These are phyloP conservation scores for Neoniphon sammara DNA, from an alignment of 2,797 vertebrate species.

Conservation along the genomic window DNA sequence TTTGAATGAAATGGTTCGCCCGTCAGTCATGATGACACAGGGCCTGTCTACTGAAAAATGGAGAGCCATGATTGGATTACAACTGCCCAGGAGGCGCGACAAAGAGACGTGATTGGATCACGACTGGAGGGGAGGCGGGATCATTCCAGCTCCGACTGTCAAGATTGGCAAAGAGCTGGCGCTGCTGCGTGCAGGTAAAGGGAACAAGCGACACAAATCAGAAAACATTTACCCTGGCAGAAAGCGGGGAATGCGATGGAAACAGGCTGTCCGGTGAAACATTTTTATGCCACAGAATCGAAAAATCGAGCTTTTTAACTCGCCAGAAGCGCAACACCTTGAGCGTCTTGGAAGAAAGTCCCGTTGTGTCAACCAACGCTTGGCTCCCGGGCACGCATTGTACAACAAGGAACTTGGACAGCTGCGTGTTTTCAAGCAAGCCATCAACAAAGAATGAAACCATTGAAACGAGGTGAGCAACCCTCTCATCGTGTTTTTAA, in stretches of 20 bases:
- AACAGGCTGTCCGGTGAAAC: slow-evolving; percentile 28
- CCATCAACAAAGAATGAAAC: slow-evolving; percentile 86
- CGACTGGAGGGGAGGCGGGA: slow-evolving; percentile 70
- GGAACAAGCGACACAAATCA: slow-evolving; percentile 66
- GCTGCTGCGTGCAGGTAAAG: slow-evolving; percentile 82
- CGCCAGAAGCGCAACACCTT: slow-evolving; percentile 46
- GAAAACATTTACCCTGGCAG: slow-evolving; percentile 53
- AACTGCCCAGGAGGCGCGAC: neutral
- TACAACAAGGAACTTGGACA: slow-evolving; percentile 80
- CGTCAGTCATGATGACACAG: slow-evolving; percentile 76
- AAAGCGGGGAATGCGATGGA: slow-evolving; percentile 59
- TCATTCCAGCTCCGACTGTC: slow-evolving; percentile 74
- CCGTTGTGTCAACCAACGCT: slow-evolving; percentile 75
- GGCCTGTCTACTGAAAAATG: slow-evolving; percentile 51
- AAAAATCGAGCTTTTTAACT: slow-evolving; percentile 20
- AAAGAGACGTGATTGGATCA: slow-evolving; percentile 65
- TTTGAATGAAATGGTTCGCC: slow-evolving; percentile 81
- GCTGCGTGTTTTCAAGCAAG: slow-evolving; percentile 71
- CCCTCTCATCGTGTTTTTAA: slow-evolving; percentile 7
- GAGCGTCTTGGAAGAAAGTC: slow-evolving; percentile 69
- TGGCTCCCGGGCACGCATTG: slow-evolving; percentile 77
- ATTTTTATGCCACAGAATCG: neutral
- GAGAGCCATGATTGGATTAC: slow-evolving; percentile 66
- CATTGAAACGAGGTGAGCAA: slow-evolving; percentile 84
- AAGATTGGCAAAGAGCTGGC: slow-evolving; percentile 80